These are phyloP conservation scores for Natrix natrix DNA, from an alignment of 2,797 vertebrate genomes.

Conservation along the genomic window DNA sequence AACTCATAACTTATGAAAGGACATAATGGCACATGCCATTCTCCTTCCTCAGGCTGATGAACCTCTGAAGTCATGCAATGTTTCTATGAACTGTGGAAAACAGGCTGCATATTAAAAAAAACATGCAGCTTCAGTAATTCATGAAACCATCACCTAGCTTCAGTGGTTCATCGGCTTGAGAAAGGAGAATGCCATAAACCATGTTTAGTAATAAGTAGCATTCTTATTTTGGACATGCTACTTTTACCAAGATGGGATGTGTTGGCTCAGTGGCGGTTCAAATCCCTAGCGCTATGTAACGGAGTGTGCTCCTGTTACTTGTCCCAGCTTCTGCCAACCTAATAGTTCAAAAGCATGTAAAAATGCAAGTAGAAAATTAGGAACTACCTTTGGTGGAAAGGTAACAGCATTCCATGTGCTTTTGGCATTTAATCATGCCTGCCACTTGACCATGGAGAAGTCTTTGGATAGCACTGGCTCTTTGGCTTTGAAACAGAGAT, in stretches of 20 bases:
- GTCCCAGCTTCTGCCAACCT: too few relatives aligned
- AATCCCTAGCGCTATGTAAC: too few relatives aligned
- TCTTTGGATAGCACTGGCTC: too few relatives aligned
- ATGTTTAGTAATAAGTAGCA: constrained; percentile 4
- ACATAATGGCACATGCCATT: background rate
- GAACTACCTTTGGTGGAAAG: too few relatives aligned
- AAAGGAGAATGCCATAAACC: background rate
- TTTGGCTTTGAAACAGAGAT: too few relatives aligned
- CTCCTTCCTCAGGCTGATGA: background rate
- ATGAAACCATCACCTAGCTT: background rate
- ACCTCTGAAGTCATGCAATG: background rate
- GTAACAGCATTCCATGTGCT: too few relatives aligned
- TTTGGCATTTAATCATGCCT: too few relatives aligned
- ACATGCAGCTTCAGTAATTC: background rate
- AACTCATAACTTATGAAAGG: background rate
- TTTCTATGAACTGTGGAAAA: background rate
- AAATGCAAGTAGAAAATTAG: too few relatives aligned
- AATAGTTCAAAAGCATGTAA: too few relatives aligned
- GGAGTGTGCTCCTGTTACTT: too few relatives aligned
- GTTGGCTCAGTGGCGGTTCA: too few relatives aligned
- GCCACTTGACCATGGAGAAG: too few relatives aligned
- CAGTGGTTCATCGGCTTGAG: background rate
- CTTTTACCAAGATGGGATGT: constrained; percentile 28
- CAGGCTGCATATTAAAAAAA: background rate
- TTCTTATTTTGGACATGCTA: constrained; percentile 38